Base-by-base conservation (phyloP, 2,113 vertebrate genomes). In the Sinosuthora webbiana region DNA sequence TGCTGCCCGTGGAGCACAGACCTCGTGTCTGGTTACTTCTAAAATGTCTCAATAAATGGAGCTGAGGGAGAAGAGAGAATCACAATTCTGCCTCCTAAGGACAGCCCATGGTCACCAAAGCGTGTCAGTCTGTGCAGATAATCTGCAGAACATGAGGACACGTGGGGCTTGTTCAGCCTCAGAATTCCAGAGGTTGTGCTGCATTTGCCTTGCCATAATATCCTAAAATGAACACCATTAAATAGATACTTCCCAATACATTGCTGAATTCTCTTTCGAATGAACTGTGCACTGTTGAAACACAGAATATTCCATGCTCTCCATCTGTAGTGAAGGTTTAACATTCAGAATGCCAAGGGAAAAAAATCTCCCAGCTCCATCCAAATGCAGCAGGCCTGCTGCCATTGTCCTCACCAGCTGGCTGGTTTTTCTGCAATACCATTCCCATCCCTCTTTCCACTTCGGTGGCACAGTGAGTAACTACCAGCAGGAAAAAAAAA, bases 111-210 rank as follows among this genome's bases (percentile, higher is more conserved):
- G 31, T 57, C 71, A 75, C 42, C 39, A 78, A 70, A 86, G 56
- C 2, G 4, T 15, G 17, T 6, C 44, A 50, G 41, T 6, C 5
- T 6, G 0, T 39, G 4, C 19, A 64, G 33, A 57, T 37, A 23
- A 79, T 37, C 37, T 78, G 28, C 83, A 87, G 49, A 37, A 28
- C 35, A 13, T 1, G 23, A 75, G n/a, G 50, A 24, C 23, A 49
- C 23, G 2, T 68, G 69, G 45, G 62, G 2, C 25, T 49, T 33
- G 44, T 33, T 89, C 23, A 68, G 49, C 35, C 50, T 30, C 57
- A 71, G 4, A 68, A 87, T 22, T 69, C 50, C 74, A 60, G 31
- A 64, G 57, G 17, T 3, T 5, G 17, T 7, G 6, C 42, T 90
- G 75, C 25, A 37, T 56, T 78, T 71, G 35, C 19, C 21, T 89